These are phyloP conservation scores for Panthera tigris DNA, from an alignment of 2,113 vertebrate genomes.

Conservation along the genomic window DNA sequence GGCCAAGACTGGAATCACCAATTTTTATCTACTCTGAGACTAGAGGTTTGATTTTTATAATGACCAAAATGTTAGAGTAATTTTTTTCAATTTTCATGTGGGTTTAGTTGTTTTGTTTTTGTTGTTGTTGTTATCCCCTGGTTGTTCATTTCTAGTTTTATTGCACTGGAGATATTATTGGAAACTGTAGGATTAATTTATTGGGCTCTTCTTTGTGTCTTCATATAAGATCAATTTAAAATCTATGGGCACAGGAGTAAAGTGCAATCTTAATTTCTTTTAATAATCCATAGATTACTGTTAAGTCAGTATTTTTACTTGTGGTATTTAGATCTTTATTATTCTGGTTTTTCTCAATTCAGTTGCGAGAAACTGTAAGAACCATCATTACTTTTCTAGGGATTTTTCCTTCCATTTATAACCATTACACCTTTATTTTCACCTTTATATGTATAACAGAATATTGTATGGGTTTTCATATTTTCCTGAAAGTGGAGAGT, in stretches of 20 bases:
- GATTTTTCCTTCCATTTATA: background rate
- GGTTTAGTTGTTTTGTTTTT: background rate
- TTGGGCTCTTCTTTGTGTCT: background rate
- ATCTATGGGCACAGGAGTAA: background rate
- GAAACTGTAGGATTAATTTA: background rate
- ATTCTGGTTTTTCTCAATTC: background rate
- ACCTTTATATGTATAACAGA: background rate
- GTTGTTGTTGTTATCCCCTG: background rate
- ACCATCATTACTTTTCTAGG: background rate
- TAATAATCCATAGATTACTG: background rate
- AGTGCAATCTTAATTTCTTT: background rate
- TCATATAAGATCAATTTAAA: background rate
- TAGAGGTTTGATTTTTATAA: background rate
- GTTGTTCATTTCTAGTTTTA: background rate
- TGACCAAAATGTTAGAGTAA: background rate
- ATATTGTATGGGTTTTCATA: background rate
- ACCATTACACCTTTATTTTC: background rate
- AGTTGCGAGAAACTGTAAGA: background rate
- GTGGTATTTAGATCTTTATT: background rate
- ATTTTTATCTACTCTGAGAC: background rate
- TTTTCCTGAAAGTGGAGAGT: background rate
- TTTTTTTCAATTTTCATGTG: background rate
- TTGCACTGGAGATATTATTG: background rate
- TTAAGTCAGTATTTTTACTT: background rate
- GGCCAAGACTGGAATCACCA: background rate